Evolutionary conservation across 1,140 invertebrate genomes (phyloP).

Genomic region (Drosophila willistoni): DNA sequence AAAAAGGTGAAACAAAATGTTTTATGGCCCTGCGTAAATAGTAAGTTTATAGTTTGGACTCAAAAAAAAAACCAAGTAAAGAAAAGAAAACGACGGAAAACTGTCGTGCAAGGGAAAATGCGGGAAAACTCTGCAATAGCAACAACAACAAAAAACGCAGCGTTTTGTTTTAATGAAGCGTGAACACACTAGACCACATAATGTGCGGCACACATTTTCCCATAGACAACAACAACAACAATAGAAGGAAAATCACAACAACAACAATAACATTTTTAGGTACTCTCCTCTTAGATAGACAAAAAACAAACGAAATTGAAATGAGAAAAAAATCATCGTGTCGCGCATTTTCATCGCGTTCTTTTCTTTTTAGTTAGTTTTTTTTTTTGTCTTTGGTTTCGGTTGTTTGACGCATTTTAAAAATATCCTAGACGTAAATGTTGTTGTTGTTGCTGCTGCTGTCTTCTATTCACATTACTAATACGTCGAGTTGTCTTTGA

Average conservation of each 20-base stretch:
- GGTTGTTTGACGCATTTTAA: constrained; percentile 75
- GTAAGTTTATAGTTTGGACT: constrained; percentile 40
- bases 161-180: constrained; percentile 73
- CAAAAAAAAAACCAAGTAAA: constrained; percentile 44
- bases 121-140: constrained; percentile 43
- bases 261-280: constrained; percentile 56
- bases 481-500: constrained; percentile 74
- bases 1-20: constrained; percentile 12
- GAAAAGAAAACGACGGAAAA: constrained; percentile 25
- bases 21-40: constrained; percentile 69
- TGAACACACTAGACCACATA: constrained; percentile 80
- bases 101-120: constrained; percentile 28
- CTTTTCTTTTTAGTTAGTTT: constrained; percentile 21
- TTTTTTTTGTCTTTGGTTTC: constrained; percentile 31
- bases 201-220: constrained; percentile 74
- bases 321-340: constrained; percentile 58
- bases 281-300: constrained; percentile 50
- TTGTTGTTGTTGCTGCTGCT: constrained; percentile 40
- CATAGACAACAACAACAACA: constrained; percentile 38
- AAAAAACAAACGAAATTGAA: constrained; percentile 45
- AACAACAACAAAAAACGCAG: constrained; percentile 40
- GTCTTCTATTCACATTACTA: constrained; percentile 67
- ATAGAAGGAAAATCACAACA: background rate
- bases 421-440: constrained; percentile 72
- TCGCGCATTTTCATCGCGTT: constrained; percentile 53